Conservation (phyloP, 2,888 invertebrate species). For the Hyppa rectilinea region DNA sequence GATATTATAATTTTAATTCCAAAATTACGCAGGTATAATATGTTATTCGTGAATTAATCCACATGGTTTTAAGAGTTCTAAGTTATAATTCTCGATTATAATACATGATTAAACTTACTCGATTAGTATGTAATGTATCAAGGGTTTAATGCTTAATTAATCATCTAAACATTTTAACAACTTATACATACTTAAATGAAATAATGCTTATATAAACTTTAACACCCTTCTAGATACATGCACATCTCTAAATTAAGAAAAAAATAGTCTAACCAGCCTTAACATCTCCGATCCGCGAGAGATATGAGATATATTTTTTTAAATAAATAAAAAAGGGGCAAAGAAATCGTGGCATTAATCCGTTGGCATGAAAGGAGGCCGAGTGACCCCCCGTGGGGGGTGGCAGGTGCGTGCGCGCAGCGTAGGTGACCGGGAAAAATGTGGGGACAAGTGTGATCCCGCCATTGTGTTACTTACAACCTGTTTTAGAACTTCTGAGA, state of each 20-base stretch:
- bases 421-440: conserved; percentile 65
- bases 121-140: too few species aligned
- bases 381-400: conserved; percentile 80
- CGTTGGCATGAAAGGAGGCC: conserved; percentile 79
- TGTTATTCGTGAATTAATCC: too few species aligned
- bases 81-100: neutral
- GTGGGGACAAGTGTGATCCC: conserved; percentile 65
- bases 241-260: neutral
- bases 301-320: conserved; percentile 63
- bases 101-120: too few species aligned
- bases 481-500: conserved; percentile 29
- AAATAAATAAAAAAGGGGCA: conserved; percentile 70
- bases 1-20: too few species aligned
- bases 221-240: neutral
- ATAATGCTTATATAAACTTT: too few species aligned
- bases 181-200: too few species aligned
- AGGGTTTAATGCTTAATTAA: too few species aligned
- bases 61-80: neutral
- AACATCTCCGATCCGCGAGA: conserved; percentile 56
- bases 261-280: conserved; percentile 36
- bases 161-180: too few species aligned
- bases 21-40: too few species aligned
- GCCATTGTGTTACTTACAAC: conserved; percentile 32
- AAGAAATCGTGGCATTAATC: conserved; percentile 82
- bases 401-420: conserved; percentile 84